Evolutionary conservation across 2,888 invertebrate species (phyloP), one percentile per base, ranked within the genome.

Genomic region (Pharmacophagus antenor): DNA sequence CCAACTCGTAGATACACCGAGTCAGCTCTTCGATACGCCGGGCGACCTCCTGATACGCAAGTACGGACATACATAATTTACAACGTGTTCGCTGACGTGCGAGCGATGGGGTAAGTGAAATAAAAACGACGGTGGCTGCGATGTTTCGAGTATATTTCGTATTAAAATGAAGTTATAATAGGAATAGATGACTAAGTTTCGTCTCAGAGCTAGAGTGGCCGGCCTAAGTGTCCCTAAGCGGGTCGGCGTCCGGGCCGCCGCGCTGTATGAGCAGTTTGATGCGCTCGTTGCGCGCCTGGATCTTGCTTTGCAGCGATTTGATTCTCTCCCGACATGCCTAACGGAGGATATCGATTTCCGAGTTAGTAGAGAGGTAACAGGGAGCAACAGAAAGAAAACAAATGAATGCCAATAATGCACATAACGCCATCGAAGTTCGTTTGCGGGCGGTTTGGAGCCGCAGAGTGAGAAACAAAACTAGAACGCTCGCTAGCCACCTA

Each of bases 281-380:
- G 81, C 97, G 95, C 91, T 97, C 97, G 84, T 94, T 94, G 71
- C 96, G 95, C 89, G 96, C 95, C 79, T 94, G 93, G 79, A 97
- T 95, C 93, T 96, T 96, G 91, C 94, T 95, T 88, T 97, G 96
- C 80, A 97, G 93, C 83, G 94, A 93, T 85, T 95, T 95, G 77
- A 96, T 94, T 89, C 93, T 94, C 90, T 97, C 97, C 84, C 95
- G 95, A 92, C 93, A 95, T 85, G 94, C 94, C 97, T 97, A 90
- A 71, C 80, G 81, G 83, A 83, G 84, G 92, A 92, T 88, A 91
- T 84, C 83, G 77, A 69, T 74, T 70, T 75, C 77, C 71, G 72
- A 73, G 85, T 88, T 87, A 85, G 87, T 85, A 76, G 76, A 73
- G 76, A 73, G 78, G 75, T 74, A 74, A 76, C 74, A 80, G 81